These are phyloP conservation scores for Andrena trimmerana DNA, from an alignment of 2,888 invertebrate species.

Conservation along the genomic window DNA sequence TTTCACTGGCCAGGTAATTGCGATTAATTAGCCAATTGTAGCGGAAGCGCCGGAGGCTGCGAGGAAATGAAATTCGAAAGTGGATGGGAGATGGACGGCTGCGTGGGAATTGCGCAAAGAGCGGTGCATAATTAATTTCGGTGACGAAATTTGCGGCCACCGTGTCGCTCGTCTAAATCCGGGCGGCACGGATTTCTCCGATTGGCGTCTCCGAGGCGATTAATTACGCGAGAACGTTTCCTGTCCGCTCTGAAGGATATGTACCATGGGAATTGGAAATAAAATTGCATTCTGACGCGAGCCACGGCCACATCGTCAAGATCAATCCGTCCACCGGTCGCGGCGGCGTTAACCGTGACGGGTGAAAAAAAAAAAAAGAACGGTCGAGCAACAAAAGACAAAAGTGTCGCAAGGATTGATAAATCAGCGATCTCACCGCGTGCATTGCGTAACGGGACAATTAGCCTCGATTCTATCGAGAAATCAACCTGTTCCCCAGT, in stretches of 20 bases:
- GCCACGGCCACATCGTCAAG: constrained; percentile 4
- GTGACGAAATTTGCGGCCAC: constrained; percentile 50
- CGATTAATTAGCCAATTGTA: constrained; percentile 70
- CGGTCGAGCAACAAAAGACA: constrained; percentile 40
- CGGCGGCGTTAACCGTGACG: constrained; percentile 40
- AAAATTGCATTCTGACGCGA: neutral
- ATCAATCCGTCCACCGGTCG: constrained; percentile 52
- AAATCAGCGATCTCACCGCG: constrained; percentile 40
- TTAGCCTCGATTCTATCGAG: constrained; percentile 67
- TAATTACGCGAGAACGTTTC: neutral
- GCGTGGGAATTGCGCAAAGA: constrained; percentile 53
- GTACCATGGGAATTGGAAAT: neutral
- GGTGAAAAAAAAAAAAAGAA: neutral
- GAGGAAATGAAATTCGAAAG: constrained; percentile 77
- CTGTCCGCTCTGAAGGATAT: neutral
- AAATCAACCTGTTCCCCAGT: constrained; percentile 39
- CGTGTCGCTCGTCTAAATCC: neutral
- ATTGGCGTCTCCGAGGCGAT: constrained; percentile 57
- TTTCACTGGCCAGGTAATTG: constrained; percentile 65
- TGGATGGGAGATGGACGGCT: constrained; percentile 38
- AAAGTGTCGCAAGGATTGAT: constrained; percentile 51
- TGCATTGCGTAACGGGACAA: constrained; percentile 59
- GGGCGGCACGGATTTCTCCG: constrained; percentile 53
- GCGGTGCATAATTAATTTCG: constrained; percentile 50
- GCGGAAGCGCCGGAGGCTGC: constrained; percentile 66